Percentiles rank a stretch among this genome's conserved stretches.
Evolutionary conservation across 2,888 invertebrate genomes (phyloP).

Genomic region (Amphipoea oculea): DNA sequence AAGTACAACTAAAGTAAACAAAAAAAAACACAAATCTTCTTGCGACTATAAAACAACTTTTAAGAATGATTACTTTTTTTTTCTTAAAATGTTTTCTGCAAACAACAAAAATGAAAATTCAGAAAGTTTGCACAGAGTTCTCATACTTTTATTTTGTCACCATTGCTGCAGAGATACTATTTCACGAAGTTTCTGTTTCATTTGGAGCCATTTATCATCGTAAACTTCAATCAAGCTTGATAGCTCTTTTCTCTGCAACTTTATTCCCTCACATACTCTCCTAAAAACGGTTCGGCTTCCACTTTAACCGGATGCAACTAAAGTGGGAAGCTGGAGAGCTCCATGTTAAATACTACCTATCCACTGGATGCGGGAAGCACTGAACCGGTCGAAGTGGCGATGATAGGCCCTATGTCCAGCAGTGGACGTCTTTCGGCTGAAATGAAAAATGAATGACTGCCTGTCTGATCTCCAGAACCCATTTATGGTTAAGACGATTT

Average conservation of each 20-base stretch:
- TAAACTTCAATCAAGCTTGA: slow-evolving; percentile 9
- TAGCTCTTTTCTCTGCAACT: not conserved
- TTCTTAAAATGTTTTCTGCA: slow-evolving; percentile 18
- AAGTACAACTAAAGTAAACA: not conserved
- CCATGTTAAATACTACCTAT: no score
- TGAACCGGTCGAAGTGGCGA: not conserved
- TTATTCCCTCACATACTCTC: not conserved
- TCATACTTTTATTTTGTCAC: slow-evolving; percentile 27
- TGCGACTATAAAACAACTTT: slow-evolving; percentile 6
- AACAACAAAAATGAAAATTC: slow-evolving; percentile 27
- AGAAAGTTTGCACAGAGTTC: slow-evolving; percentile 27
- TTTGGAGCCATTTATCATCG: not conserved
- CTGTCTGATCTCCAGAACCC: not conserved
- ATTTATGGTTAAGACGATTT: not conserved
- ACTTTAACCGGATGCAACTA: not conserved
- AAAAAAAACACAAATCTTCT: slow-evolving; percentile 1
- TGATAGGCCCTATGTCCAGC: not conserved
- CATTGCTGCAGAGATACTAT: slow-evolving; percentile 12
- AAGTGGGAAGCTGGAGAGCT: not conserved
- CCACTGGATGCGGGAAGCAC: not conserved
- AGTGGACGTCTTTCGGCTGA: not conserved
- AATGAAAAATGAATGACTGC: not conserved
- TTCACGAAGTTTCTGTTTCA: slow-evolving; percentile 21
- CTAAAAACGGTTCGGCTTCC: not conserved
- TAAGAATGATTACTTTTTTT: slow-evolving; percentile 48